Percentiles rank a stretch among this genome's conserved stretches.
Conservation (phyloP, 1,140 invertebrate genomes). For the Eueides isabella region DNA sequence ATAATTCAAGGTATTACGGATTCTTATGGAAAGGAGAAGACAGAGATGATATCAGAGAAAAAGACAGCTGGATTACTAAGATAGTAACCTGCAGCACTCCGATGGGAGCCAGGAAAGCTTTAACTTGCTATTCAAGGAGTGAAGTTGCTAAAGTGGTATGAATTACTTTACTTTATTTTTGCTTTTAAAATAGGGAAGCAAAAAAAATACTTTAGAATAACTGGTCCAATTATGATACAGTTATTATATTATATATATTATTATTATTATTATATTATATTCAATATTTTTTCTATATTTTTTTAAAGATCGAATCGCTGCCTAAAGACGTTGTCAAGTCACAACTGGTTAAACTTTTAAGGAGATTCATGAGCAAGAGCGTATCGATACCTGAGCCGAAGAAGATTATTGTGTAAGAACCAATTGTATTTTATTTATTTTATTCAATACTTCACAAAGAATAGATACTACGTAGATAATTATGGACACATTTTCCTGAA, state of each 20-base stretch:
- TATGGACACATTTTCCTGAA: too few relatives aligned
- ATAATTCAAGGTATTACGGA: slow-evolving; percentile 22
- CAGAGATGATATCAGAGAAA: slow-evolving; percentile 39
- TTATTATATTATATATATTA: too few relatives aligned
- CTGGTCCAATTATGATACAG: neutral
- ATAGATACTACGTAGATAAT: too few relatives aligned
- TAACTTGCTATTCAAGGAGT: slow-evolving; percentile 58
- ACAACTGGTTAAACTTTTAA: slow-evolving; percentile 53
- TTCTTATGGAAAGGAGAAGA: slow-evolving; percentile 53
- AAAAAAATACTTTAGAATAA: too few relatives aligned
- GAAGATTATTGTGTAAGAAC: slow-evolving; percentile 46
- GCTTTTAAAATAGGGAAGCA: too few relatives aligned
- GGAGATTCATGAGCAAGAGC: slow-evolving; percentile 53
- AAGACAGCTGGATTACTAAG: slow-evolving; percentile 48
- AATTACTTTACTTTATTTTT: neutral
- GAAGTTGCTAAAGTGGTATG: slow-evolving; percentile 53
- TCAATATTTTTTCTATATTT: too few relatives aligned
- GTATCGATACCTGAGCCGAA: slow-evolving; percentile 50
- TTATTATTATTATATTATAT: too few relatives aligned
- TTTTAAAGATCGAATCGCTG: slow-evolving; percentile 57
- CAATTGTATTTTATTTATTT: too few relatives aligned
- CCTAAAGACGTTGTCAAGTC: slow-evolving; percentile 60
- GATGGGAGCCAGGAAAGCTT: slow-evolving; percentile 39
- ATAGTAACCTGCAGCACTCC: slow-evolving; percentile 42
- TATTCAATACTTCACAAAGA: too few relatives aligned